Evolutionary conservation across 2,888 invertebrate species (phyloP).

Genomic region (Drosophila histrio): DNA sequence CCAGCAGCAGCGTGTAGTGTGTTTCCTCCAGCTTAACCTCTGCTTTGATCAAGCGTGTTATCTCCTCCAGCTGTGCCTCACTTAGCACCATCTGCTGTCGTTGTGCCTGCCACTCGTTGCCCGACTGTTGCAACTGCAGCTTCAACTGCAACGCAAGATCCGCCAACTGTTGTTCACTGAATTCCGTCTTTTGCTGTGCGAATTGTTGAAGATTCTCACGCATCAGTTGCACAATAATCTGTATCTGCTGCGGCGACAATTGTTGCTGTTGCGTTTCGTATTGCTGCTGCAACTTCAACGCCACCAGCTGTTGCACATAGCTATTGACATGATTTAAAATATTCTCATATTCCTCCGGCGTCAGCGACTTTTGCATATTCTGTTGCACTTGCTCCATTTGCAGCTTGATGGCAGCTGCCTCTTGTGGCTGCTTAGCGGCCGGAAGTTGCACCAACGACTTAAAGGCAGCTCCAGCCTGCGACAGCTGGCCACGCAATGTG

Average conservation of each 20-base stretch:
- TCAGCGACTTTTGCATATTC: conserved; percentile 75
- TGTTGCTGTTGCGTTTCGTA: conserved; percentile 35
- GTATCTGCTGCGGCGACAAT: conserved; percentile 70
- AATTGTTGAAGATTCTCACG: conserved; percentile 76
- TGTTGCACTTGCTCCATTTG: conserved; percentile 66
- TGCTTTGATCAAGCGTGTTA: conserved; percentile 76
- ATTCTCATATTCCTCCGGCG: conserved; percentile 81
- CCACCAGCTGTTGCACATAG: conserved; percentile 82
- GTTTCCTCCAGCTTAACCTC: conserved; percentile 63
- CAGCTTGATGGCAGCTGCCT: conserved; percentile 39
- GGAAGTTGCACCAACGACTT: conserved; percentile 52
- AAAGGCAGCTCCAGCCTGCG: conserved; percentile 55
- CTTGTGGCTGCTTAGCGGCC: conserved; percentile 16
- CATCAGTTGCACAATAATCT: conserved; percentile 76
- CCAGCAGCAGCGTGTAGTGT: conserved; percentile 72
- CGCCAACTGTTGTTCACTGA: conserved; percentile 75
- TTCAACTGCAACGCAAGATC: conserved; percentile 77
- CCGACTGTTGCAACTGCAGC: conserved; percentile 56
- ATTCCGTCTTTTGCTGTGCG: conserved; percentile 39
- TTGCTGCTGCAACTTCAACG: conserved; percentile 76
- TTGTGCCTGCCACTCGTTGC: conserved; percentile 44
- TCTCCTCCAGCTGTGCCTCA: conserved; percentile 82
- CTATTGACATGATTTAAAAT: conserved; percentile 82
- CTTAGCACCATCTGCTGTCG: conserved; percentile 72
- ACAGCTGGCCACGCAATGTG: conserved; percentile 59